Conservation (phyloP, 2,888 invertebrate species). For the Dione juno region DNA sequence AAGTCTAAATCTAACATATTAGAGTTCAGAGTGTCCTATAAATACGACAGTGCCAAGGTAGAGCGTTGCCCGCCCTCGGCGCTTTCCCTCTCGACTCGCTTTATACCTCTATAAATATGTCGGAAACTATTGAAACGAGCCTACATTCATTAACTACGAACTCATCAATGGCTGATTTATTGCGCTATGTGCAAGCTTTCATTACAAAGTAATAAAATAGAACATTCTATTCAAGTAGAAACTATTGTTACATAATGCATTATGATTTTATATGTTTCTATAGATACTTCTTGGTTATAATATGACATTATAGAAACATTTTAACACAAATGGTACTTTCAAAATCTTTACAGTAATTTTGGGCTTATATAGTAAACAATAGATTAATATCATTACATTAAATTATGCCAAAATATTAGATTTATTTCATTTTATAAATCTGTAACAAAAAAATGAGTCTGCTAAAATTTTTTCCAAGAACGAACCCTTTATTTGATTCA, state of each 20-base stretch:
- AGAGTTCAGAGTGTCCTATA: constrained; percentile 54
- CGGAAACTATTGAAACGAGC: constrained; percentile 41
- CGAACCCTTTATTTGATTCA: constrained; percentile 27
- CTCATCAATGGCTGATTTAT: constrained; percentile 25
- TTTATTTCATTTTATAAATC: background rate
- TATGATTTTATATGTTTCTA: constrained; percentile 6
- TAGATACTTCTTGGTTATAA: constrained; percentile 7
- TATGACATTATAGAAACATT: background rate
- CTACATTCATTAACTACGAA: constrained; percentile 31
- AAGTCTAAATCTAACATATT: constrained; percentile 20
- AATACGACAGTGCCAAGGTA: constrained; percentile 79
- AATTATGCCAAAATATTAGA: constrained; percentile 15
- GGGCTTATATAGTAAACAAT: background rate
- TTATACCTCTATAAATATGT: constrained; percentile 55
- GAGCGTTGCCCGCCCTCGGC: constrained; percentile 59
- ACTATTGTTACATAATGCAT: background rate
- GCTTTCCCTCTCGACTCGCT: constrained; percentile 66
- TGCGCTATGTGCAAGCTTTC: background rate
- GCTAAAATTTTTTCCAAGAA: background rate
- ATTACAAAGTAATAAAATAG: constrained; percentile 24
- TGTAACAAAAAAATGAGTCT: background rate
- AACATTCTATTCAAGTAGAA: constrained; percentile 3
- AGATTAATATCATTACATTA: constrained; percentile 3
- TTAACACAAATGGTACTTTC: background rate
- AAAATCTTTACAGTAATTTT: background rate